phyloP scores from a whole-genome alignment of 2,113 vertebrate species.

The Nannospalax galili region DNA sequence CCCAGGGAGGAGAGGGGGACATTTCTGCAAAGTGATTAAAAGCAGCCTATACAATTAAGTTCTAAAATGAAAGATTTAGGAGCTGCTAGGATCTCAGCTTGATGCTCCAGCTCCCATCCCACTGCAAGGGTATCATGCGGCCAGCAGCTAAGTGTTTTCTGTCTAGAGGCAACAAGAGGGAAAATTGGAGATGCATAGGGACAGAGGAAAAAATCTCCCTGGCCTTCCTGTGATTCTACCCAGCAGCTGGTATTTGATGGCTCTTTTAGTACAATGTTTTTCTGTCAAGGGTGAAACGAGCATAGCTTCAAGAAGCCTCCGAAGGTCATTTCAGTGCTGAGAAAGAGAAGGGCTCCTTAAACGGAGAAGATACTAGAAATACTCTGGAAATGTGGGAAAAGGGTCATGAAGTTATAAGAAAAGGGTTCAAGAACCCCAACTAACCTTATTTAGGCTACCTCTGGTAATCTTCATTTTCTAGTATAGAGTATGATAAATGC shows the following conservation, averaged over 20 bases:
- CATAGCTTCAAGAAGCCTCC: not conserved
- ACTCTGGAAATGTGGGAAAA: not conserved
- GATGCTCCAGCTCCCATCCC: not conserved
- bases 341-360: not conserved
- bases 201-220: not conserved
- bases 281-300: slow-evolving; percentile 56
- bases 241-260: not conserved
- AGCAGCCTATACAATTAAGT: not conserved
- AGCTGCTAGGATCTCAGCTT: not conserved
- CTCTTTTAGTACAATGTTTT: slow-evolving; percentile 22
- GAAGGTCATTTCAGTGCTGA: slow-evolving; percentile 26
- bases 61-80: not conserved
- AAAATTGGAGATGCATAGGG: not conserved
- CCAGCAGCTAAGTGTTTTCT: not conserved
- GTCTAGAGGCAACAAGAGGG: not conserved
- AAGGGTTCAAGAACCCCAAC: not conserved
- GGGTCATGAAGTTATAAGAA: not conserved
- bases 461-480: not conserved
- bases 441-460: not conserved
- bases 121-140: not conserved
- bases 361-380: not conserved
- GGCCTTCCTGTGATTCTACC: not conserved
- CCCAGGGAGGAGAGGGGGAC: not conserved
- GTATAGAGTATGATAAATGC: not conserved
- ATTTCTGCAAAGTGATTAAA: slow-evolving; percentile 53